Percentiles rank a stretch among this genome's conserved stretches.
Evolutionary conservation across 2,797 vertebrate genomes (phyloP).

Genomic region (Poeciliopsis turneri): DNA sequence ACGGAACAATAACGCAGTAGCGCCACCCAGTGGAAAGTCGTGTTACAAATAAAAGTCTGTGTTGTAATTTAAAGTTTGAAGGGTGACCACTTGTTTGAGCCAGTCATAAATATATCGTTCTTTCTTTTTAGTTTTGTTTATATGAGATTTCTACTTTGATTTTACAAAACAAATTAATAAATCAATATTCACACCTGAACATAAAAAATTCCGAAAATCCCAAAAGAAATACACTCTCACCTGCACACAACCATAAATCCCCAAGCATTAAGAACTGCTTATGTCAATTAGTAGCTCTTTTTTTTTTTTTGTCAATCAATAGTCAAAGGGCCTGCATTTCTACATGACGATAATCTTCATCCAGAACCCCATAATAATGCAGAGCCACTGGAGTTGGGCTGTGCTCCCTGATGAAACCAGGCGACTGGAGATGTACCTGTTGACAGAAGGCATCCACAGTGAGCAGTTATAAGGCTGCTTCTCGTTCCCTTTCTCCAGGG

Average conservation of each 20-base stretch:
- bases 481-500: fast-evolving
- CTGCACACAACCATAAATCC: background rate
- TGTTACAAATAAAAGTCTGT: background rate
- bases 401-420: background rate
- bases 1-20: background rate
- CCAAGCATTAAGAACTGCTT: background rate
- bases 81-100: background rate
- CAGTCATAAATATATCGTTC: background rate
- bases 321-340: background rate
- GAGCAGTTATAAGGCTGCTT: conserved; percentile 30
- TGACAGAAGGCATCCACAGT: conserved; percentile 23
- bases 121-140: background rate
- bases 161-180: background rate
- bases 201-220: background rate
- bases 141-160: background rate
- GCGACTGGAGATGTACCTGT: fast-evolving
- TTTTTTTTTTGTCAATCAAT: background rate
- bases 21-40: background rate
- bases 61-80: background rate
- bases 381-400: conserved; percentile 23
- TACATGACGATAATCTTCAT: conserved; percentile 20
- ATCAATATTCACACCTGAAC: background rate
- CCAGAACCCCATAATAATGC: conserved; percentile 16
- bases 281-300: background rate
- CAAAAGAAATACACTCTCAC: background rate